Evolutionary conservation across 2,113 vertebrate species (phyloP), one percentile per base, ranked within the genome.

Genomic region (Neogobius melanostomus): DNA sequence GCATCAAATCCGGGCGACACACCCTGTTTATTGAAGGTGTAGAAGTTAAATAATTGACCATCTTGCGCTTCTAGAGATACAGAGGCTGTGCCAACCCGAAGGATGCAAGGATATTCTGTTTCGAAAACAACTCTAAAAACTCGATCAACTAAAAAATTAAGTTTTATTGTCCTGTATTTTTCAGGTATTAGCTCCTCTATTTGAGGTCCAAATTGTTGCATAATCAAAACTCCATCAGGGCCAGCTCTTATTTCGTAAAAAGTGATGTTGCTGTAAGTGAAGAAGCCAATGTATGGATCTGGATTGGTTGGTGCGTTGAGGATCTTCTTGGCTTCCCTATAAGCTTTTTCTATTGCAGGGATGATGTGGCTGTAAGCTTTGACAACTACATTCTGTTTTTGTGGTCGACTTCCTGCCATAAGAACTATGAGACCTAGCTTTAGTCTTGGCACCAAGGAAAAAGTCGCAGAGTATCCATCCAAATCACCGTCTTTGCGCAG

Each of bases 131-230:
- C 93, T 72, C 93, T 95, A 88, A 97, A 97, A 51, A 96, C 91
- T 0, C 95, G 92, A 5, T 96, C 95, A 17, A 95, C 92, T 81
- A 98, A 83, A 74, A 94, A 96, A 77, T 94, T 95, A 28, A 98
- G 92, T 69, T 90, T 91, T 76, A 98, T 95, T 21, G 93, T 96
- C 70, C 94, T 90, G 74, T 95, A 98, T 8, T 89, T 93, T 8
- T 94, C 90, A 0, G 96, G 96, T 56, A 98, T 95, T 65, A 95
- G 83, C 72, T 94, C 88, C 74, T 97, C 95, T 2, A 95, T 93
- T 0, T 95, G 96, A 14, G 96, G 95, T 11, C 97, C 97, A 69
- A 98, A 98, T 83, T 98, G 97, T 80, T 95, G 95, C 95, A 98
- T 95, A 71, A 90, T 69, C 64, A 99, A 89, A 68, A 96, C 94